A percentile compares a stretch with the other conserved stretches of the same genome.
Conservation (phyloP, 2,113 vertebrate genomes). For the Otus sunia region DNA sequence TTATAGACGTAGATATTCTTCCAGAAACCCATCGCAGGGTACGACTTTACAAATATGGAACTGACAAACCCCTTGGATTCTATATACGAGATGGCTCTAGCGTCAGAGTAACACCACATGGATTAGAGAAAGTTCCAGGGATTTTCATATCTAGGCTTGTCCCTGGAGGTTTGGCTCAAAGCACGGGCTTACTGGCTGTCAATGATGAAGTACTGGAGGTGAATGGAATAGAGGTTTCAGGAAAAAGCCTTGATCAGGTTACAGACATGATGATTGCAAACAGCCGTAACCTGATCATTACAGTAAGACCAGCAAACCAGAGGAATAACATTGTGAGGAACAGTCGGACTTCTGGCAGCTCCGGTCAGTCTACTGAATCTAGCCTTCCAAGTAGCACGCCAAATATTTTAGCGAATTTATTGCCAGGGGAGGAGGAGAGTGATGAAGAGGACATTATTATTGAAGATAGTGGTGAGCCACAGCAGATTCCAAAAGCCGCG, state of each 20-base stretch:
- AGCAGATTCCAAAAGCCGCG: constrained; percentile 72
- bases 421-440: constrained; percentile 86
- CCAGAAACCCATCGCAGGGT: constrained; percentile 94
- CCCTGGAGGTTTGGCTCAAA: constrained; percentile 92
- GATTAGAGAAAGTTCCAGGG: constrained; percentile 93
- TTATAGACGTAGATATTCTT: constrained; percentile 97
- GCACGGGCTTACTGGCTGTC: constrained; percentile 92
- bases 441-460: constrained; percentile 93
- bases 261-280: constrained; percentile 99
- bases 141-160: constrained; percentile 93
- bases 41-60: constrained; percentile 94
- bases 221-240: constrained; percentile 94
- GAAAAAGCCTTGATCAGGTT: constrained; percentile 96
- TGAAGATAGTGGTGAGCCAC: constrained; percentile 78
- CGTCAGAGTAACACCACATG: constrained; percentile 90
- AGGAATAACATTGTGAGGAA: constrained; percentile 91
- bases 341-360: constrained; percentile 90
- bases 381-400: constrained; percentile 77
- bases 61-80: constrained; percentile 93
- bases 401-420: constrained; percentile 80
- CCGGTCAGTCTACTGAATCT: constrained; percentile 90
- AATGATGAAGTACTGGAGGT: constrained; percentile 98
- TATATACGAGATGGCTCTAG: constrained; percentile 97
- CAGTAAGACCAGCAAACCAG: constrained; percentile 95
- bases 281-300: constrained; percentile 97